phyloP scores from a whole-genome alignment of 1,140 invertebrate genomes.

The Lordiphosa mommai region DNA sequence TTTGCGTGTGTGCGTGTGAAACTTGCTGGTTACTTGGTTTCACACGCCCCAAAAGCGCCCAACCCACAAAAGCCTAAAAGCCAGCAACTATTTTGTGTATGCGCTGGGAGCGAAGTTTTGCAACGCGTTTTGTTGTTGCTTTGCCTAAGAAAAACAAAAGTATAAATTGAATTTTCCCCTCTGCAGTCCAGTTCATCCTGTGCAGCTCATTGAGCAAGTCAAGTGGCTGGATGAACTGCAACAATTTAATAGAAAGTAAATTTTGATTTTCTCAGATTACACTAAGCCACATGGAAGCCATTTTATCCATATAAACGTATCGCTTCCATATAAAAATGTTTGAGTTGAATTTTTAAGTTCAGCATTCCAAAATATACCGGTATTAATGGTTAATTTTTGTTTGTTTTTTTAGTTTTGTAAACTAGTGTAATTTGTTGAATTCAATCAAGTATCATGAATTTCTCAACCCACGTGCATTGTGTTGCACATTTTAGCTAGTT shows the following conservation, averaged over 20 bases:
- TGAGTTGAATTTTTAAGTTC: too few relatives aligned
- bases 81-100: background rate
- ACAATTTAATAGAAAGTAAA: too few relatives aligned
- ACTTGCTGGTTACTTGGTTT: conserved; percentile 39
- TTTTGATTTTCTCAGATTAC: too few relatives aligned
- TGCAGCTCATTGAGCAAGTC: conserved; percentile 37
- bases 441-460: too few relatives aligned
- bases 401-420: too few relatives aligned
- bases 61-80: conserved; percentile 28
- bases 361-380: too few relatives aligned
- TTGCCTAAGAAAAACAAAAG: conserved; percentile 42
- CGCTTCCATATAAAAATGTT: too few relatives aligned
- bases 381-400: too few relatives aligned
- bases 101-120: conserved; percentile 16
- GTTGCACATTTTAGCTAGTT: background rate
- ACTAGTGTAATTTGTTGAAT: too few relatives aligned
- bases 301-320: too few relatives aligned
- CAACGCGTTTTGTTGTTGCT: conserved; percentile 28
- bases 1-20: conserved; percentile 46
- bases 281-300: too few relatives aligned
- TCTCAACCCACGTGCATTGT: too few relatives aligned
- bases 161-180: conserved; percentile 46
- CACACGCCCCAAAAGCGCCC: conserved; percentile 30
- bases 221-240: conserved; percentile 11
- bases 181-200: conserved; percentile 14